Evolutionary conservation across 2,113 vertebrate genomes (phyloP).

Genomic region (Archocentrus centrarchus): DNA sequence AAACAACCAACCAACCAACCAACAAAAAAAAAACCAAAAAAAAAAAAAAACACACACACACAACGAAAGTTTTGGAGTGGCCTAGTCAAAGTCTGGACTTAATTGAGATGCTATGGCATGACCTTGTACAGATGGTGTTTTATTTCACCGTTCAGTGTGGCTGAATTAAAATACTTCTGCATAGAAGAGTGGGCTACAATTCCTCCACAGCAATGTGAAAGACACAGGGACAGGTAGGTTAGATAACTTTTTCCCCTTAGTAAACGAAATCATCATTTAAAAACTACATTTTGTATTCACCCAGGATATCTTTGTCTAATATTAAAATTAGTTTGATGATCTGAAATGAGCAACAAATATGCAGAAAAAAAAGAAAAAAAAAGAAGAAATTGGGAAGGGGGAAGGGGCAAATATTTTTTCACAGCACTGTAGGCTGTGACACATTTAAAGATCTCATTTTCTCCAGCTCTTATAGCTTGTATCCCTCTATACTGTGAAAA

Average conservation of each 20-base stretch:
- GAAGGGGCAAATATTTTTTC: background rate
- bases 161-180: background rate
- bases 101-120: rapidly evolving
- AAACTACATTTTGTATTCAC: background rate
- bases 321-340: background rate
- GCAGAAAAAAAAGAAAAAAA: background rate
- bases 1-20: no score
- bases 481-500: background rate
- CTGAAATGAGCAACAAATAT: no score
- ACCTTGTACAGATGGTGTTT: background rate
- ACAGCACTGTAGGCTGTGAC: background rate
- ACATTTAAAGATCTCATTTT: background rate
- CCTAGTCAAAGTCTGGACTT: no score
- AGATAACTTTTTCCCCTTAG: background rate
- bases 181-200: background rate
- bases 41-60: background rate
- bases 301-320: background rate
- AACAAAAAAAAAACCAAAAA: background rate
- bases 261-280: background rate
- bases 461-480: background rate
- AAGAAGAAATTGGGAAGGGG: background rate
- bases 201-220: background rate
- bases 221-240: background rate
- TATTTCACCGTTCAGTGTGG: background rate
- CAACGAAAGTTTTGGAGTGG: background rate